A percentile compares a stretch with the other conserved stretches of the same genome.
Conservation (phyloP, 2,888 invertebrate species). For the Pteria penguin region DNA sequence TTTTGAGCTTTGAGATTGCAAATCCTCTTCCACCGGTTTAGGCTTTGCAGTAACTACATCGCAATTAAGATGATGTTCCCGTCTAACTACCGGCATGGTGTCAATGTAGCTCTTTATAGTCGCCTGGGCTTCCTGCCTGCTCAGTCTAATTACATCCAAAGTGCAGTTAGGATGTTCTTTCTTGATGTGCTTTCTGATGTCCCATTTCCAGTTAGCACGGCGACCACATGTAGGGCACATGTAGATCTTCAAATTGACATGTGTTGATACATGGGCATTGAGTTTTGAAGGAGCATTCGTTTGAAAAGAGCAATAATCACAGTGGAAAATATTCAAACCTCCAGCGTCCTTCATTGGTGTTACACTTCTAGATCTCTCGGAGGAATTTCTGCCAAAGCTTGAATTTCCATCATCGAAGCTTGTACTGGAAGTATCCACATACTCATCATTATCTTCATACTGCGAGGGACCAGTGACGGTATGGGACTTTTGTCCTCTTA, state of each 20-base stretch:
- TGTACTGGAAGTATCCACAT: background rate
- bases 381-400: background rate
- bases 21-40: slow-evolving; percentile 21
- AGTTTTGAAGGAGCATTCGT: slow-evolving; percentile 74
- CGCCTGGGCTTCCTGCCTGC: slow-evolving; percentile 72
- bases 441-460: slow-evolving; percentile 30
- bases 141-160: slow-evolving; percentile 68
- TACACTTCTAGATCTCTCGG: slow-evolving; percentile 15
- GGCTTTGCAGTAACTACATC: background rate
- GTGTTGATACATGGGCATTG: slow-evolving; percentile 75
- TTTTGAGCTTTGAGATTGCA: background rate
- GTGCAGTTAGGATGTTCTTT: slow-evolving; percentile 65
- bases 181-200: slow-evolving; percentile 76
- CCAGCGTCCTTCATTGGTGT: slow-evolving; percentile 52
- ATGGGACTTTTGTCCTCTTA: background rate
- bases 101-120: slow-evolving; percentile 73
- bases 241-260: slow-evolving; percentile 76
- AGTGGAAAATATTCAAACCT: slow-evolving; percentile 52
- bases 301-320: slow-evolving; percentile 66
- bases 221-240: slow-evolving; percentile 77
- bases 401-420: background rate
- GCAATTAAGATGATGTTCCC: slow-evolving; percentile 67
- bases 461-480: background rate
- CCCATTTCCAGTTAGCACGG: slow-evolving; percentile 79
- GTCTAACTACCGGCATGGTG: slow-evolving; percentile 61